phyloP scores from a whole-genome alignment of 1,140 invertebrate genomes.

The Pseudomyrmex flavicornis region DNA sequence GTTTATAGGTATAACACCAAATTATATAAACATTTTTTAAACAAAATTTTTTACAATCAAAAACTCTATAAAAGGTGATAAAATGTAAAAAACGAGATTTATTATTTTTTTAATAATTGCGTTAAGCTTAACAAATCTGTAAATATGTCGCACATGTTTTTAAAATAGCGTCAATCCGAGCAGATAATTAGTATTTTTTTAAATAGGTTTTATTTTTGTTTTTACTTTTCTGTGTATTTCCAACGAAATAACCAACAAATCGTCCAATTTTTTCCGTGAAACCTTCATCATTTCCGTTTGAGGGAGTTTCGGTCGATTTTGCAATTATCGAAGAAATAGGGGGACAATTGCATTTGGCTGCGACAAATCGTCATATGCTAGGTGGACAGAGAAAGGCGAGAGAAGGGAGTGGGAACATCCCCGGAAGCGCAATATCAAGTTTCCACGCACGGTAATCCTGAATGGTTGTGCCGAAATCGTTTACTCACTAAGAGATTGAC shows the following conservation, averaged over 20 bases:
- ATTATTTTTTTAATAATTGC: too few relatives aligned
- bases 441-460: constrained; percentile 62
- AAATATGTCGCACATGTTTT: neutral
- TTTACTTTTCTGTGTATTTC: constrained; percentile 16
- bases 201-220: constrained; percentile 9
- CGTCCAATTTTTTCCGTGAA: constrained; percentile 20
- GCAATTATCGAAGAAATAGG: constrained; percentile 74
- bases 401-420: constrained; percentile 55
- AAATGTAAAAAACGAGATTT: neutral
- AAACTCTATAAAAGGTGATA: too few relatives aligned
- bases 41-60: too few relatives aligned
- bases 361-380: constrained; percentile 67
- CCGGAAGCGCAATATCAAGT: constrained; percentile 72
- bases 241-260: constrained; percentile 20
- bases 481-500: constrained; percentile 62
- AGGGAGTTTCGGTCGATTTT: constrained; percentile 67
- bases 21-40: neutral
- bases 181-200: neutral
- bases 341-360: constrained; percentile 74
- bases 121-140: neutral
- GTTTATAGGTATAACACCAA: neutral
- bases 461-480: constrained; percentile 48
- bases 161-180: neutral
- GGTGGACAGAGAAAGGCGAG: constrained; percentile 40
- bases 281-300: constrained; percentile 29